Evolutionary conservation across 2,888 invertebrate species (phyloP).

Genomic region (Ariolimax columbianus): DNA sequence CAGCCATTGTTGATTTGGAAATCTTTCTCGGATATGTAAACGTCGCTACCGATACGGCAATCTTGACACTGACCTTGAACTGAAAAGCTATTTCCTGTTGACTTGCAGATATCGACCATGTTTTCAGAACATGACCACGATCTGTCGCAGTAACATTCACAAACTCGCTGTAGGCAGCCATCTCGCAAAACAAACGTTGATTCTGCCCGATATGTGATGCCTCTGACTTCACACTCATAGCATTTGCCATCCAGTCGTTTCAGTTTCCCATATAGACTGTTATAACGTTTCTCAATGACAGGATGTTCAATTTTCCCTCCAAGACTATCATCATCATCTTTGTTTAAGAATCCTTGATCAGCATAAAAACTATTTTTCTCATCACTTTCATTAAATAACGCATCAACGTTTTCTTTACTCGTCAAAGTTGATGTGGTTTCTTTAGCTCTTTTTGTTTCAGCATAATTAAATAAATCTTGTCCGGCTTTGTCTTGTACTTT

Average conservation of each 20-base stretch:
- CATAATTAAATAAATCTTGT: neutral
- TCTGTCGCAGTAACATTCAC: constrained; percentile 66
- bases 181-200: constrained; percentile 61
- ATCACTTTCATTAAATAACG: neutral
- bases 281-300: neutral
- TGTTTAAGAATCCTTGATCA: neutral
- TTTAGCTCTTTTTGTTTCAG: neutral
- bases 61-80: neutral
- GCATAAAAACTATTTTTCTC: neutral
- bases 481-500: neutral
- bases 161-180: constrained; percentile 63
- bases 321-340: neutral
- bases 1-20: constrained; percentile 63
- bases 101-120: constrained; percentile 64
- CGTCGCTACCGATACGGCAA: constrained; percentile 47
- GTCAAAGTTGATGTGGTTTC: constrained; percentile 10
- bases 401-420: neutral
- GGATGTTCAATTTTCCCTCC: neutral
- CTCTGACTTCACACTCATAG: constrained; percentile 50
- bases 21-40: constrained; percentile 54
- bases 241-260: constrained; percentile 14
- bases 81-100: constrained; percentile 55
- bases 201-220: constrained; percentile 53
- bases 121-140: constrained; percentile 62
- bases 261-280: neutral